These are phyloP conservation scores for Struthidea cinerea DNA, from an alignment of 2,113 vertebrate species.

Conservation along the genomic window DNA sequence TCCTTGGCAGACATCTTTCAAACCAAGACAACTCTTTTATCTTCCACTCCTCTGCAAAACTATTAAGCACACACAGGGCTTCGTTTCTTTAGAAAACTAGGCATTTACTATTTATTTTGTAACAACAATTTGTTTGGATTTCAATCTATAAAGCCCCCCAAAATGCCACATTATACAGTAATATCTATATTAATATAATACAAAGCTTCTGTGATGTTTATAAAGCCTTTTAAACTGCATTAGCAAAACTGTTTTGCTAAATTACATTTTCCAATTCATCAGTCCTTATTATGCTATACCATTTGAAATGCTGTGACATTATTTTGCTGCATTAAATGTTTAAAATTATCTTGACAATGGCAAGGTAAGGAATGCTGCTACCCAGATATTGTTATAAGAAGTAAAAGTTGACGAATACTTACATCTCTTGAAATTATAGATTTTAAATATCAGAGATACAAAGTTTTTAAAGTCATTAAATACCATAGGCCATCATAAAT, in stretches of 20 bases:
- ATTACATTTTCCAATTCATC: background rate
- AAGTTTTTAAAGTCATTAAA: background rate
- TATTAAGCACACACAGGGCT: background rate
- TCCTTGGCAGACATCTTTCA: background rate
- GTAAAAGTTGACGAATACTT: background rate
- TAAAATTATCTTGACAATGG: background rate
- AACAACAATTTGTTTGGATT: background rate
- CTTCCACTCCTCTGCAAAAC: background rate
- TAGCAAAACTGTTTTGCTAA: background rate
- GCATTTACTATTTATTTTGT: background rate
- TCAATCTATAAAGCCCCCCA: background rate
- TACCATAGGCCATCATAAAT: background rate
- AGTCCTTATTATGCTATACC: background rate
- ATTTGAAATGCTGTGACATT: background rate
- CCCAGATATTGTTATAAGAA: background rate
- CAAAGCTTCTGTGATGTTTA: background rate
- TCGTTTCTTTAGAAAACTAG: background rate
- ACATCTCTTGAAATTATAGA: background rate
- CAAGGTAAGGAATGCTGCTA: background rate
- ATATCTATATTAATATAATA: background rate
- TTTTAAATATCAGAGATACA: background rate
- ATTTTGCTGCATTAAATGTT: background rate
- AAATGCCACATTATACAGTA: background rate
- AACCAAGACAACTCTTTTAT: background rate
- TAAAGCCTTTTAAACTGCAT: background rate